Conservation (phyloP, 2,113 vertebrate genomes). For the Engystomops pustulosus region DNA sequence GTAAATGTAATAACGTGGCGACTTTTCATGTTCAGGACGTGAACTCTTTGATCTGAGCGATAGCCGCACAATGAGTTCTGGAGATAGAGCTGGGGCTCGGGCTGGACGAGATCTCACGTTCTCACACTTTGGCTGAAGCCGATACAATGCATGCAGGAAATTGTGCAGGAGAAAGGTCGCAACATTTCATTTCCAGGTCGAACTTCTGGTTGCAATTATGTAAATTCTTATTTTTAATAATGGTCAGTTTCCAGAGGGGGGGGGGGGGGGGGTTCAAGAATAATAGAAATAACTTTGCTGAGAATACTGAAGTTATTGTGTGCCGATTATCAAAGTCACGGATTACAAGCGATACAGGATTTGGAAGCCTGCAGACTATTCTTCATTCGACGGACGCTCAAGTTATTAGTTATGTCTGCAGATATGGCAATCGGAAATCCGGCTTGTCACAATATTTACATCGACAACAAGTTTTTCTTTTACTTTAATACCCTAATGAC, state of each 20-base stretch:
- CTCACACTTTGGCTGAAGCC: constrained; percentile 74
- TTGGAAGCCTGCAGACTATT: background rate
- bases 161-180: constrained; percentile 77
- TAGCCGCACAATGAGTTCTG: constrained; percentile 9
- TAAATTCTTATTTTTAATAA: constrained; percentile 71
- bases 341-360: background rate
- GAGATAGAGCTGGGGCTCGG: background rate
- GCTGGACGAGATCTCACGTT: constrained; percentile 64
- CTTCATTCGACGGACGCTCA: background rate
- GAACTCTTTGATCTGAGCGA: constrained; percentile 8
- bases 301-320: constrained; percentile 43
- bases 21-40: constrained; percentile 22
- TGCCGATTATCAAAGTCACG: background rate
- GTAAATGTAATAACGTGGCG: constrained; percentile 1
- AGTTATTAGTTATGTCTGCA: constrained; percentile 26
- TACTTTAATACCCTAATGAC: constrained; percentile 25
- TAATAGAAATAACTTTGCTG: background rate
- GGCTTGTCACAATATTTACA: constrained; percentile 46
- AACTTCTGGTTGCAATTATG: constrained; percentile 83
- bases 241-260: constrained; percentile 67
- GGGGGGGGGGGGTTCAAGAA: background rate
- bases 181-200: constrained; percentile 83
- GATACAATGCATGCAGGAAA: constrained; percentile 78
- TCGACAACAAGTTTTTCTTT: constrained; percentile 26
- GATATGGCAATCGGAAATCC: constrained; percentile 14